phyloP scores from a whole-genome alignment of 2,797 vertebrate species.

The Lagodon rhomboides region DNA sequence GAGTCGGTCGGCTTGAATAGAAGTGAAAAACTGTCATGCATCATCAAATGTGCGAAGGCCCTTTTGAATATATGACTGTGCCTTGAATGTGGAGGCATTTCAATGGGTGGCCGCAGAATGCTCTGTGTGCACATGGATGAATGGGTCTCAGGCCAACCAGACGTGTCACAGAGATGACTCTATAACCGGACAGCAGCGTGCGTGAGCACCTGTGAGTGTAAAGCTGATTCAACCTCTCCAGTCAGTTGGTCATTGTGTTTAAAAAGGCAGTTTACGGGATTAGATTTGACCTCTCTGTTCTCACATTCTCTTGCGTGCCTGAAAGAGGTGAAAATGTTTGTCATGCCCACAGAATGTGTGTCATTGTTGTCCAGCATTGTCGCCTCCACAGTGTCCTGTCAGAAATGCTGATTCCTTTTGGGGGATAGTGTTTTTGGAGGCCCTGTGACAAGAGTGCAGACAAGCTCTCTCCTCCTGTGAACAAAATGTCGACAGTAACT shows the following conservation, averaged over 20 bases:
- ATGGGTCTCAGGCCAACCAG: constrained; percentile 56
- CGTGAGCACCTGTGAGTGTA: constrained; percentile 41
- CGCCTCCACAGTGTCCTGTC: constrained; percentile 35
- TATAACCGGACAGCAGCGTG: constrained; percentile 27
- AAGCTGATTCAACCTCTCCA: constrained; percentile 41
- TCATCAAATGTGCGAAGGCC: constrained; percentile 77
- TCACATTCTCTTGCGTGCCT: constrained; percentile 28
- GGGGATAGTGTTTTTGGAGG: constrained; percentile 27
- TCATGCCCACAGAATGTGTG: constrained; percentile 57
- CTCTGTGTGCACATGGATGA: constrained; percentile 60
- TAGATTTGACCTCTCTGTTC: constrained; percentile 46
- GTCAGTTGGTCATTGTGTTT: constrained; percentile 48
- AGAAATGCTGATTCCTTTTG: constrained; percentile 65
- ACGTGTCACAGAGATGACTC: constrained; percentile 59
- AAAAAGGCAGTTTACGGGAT: constrained; percentile 47
- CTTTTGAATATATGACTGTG: constrained; percentile 72
- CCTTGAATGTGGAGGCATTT: constrained; percentile 74
- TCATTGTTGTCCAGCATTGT: constrained; percentile 58
- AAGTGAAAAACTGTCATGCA: constrained; percentile 75
- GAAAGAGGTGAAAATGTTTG: constrained; percentile 60
- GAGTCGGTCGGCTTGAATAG: constrained; percentile 70
- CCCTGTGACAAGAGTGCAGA: constrained; percentile 33
- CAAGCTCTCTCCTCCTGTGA: constrained; percentile 13
- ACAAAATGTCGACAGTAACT: constrained; percentile 12
- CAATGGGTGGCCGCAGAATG: constrained; percentile 57